phyloP scores from a whole-genome alignment of 1,140 invertebrate genomes.

The Rhynchophorus ferrugineus region DNA sequence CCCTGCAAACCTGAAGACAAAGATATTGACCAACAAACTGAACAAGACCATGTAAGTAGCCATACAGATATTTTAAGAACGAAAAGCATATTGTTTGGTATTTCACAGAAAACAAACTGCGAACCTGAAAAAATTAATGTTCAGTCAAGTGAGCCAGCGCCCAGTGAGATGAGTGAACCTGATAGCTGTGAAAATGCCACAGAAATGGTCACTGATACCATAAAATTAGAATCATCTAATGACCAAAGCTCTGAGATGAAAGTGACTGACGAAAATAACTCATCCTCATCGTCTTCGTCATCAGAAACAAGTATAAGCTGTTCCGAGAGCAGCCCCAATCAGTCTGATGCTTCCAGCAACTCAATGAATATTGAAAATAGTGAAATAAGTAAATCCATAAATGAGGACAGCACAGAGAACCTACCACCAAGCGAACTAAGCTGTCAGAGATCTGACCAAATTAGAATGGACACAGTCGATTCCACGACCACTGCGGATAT shows the following conservation, averaged over 20 bases:
- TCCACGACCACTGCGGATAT: neutral
- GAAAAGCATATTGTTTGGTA: neutral
- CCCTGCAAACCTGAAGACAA: neutral
- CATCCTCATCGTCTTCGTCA: no score
- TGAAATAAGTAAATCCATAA: no score
- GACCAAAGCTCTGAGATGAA: no score
- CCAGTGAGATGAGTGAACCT: neutral
- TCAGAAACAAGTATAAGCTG: neutral
- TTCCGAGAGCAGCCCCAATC: neutral
- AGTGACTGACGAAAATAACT: neutral
- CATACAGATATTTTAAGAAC: neutral
- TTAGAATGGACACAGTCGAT: neutral
- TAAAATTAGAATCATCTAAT: neutral
- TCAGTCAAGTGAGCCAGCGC: neutral
- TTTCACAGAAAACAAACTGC: neutral
- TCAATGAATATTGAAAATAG: no score
- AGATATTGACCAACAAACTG: no score
- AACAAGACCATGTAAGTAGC: neutral
- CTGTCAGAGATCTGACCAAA: no score
- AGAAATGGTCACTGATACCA: neutral
- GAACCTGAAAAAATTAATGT: slow-evolving; percentile 1
- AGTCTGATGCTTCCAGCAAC: no score
- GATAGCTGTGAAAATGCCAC: neutral
- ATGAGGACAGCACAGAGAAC: no score
- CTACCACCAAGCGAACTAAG: no score